These are phyloP conservation scores for Bombus confusus DNA, from an alignment of 1,140 invertebrate genomes.

Conservation along the genomic window DNA sequence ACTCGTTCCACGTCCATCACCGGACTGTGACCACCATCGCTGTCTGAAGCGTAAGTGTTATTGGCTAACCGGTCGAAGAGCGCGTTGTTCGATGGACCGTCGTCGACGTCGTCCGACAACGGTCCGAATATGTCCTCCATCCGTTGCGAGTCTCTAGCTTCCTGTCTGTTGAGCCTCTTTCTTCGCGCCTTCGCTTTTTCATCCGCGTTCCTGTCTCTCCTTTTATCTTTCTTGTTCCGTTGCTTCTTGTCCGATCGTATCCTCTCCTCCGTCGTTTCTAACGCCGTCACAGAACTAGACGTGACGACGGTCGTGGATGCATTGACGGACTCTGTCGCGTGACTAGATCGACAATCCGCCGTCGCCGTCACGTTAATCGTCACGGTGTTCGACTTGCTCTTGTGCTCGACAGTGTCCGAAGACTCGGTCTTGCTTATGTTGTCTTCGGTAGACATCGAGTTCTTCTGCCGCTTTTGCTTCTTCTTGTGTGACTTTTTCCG, in stretches of 20 bases:
- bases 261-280: conserved; percentile 83
- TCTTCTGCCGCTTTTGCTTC: conserved; percentile 90
- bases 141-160: conserved; percentile 83
- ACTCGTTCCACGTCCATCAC: conserved; percentile 75
- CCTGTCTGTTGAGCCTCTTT: conserved; percentile 82
- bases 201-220: conserved; percentile 87
- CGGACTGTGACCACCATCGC: conserved; percentile 73
- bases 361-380: conserved; percentile 53
- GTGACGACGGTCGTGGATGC: conserved; percentile 51
- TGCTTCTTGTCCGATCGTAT: conserved; percentile 82
- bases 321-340: conserved; percentile 59
- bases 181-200: conserved; percentile 84
- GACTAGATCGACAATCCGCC: conserved; percentile 71
- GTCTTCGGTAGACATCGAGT: conserved; percentile 85
- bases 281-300: conserved; percentile 73
- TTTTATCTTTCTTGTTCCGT: conserved; percentile 88
- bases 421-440: conserved; percentile 75
- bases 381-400: conserved; percentile 68
- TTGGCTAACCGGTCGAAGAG: conserved; percentile 74
- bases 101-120: conserved; percentile 87
- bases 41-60: conserved; percentile 76
- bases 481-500: conserved; percentile 91
- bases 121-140: conserved; percentile 95
- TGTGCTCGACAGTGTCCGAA: conserved; percentile 74
- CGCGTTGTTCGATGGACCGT: conserved; percentile 72